Evolutionary conservation across 2,797 vertebrate genomes (phyloP), one percentile per base, ranked within the genome.

Genomic region (Enteromius radiatus): DNA sequence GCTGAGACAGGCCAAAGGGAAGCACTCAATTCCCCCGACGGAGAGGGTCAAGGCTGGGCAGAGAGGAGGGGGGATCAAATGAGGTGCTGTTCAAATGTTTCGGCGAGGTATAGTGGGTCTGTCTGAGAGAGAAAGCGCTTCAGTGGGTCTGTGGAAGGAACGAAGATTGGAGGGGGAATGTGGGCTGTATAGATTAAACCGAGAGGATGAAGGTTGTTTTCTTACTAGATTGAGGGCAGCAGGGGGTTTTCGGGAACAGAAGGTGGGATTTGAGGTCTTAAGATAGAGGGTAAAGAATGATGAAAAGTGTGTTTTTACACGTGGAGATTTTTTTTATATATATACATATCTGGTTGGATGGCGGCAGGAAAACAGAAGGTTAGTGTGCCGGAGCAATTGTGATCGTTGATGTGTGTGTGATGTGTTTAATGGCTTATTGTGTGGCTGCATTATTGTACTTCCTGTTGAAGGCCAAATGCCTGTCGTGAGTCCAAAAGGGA

Each of bases 1-100:
- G 89, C 88, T 91, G 92, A 91, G 87, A 89, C 84, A 86, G 83
- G 92, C 92, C 89, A 92, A 94, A 92, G 93, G 94, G 94, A 95
- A 95, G 87, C 91, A 75, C 77, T 91, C 5, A 88, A 90, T 91
- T 92, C 92, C 88, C 86, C 87, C 86, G 88, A 92, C 90, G 88
- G 84, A 5, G 89, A 81, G 84, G 94, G 93, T 95, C 95, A 95
- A 84, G 93, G 94, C 90, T 92, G 88, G 87, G 78, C 79, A 88
- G 80, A 1, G 71, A n/a, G 73, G 64, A 52, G 71, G 89, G 89
- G 88, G 59, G 81, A 86, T 71, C 89, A 9, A 43, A 59, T 59
- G 36, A 38, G 77, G 45, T 61, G 36, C 36, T 41, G 15, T 36
- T 76, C 36, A 43, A 76, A 21, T 12, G 74, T 23, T 11, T 49